Base-by-base conservation (phyloP, 2,888 invertebrate genomes). In the Fragum fragum region DNA sequence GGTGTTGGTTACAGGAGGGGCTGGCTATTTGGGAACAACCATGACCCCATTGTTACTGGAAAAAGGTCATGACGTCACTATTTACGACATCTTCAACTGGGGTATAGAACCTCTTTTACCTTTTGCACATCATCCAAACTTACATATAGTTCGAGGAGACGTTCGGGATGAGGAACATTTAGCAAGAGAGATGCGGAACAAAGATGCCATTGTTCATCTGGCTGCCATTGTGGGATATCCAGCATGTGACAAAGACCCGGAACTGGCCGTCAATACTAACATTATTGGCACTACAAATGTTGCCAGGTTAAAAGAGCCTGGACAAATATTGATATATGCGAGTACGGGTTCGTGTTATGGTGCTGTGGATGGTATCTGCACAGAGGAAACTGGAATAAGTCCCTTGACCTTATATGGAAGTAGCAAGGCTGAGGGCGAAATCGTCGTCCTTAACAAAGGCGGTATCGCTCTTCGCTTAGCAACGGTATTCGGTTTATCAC, bases 211-310 rank as follows among this genome's bases (percentile, higher is more conserved):
- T 23, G 89, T 94, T 57, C 94, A 94, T 80, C 81, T 94, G 77
- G 94, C 94, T 0, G 94, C 94, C 39, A 91, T 94, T 53, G 94
- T 94, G 7, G 94, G 94, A 11, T 94, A 94, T 79, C 94, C 94
- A 5, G 94, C 94, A 2, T 94, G 94, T 77, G 94, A 94, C 77
- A 90, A 91, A 70, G 91, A 94, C 68, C 93, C 92, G 0, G 89
- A 90, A 14, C 72, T 90, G 52, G 94, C 94, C 0, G 85, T 83
- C 39, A 82, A 87, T 7, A 90, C 93, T 14, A 94, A 94, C 76
- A 92, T 93, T 32, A 83, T 84, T 5, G 94, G 94, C 9, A 94
- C 94, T 14, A 75, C 82, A 42, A 91, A 88, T 57, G 72, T 94
- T 9, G 87, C 90, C 1, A 81, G 89, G 6, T 87, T 91, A 16